A percentile compares a stretch with the other conserved stretches of the same genome.
Conservation (phyloP, 2,113 vertebrate species). For the Indicator maculatus region DNA sequence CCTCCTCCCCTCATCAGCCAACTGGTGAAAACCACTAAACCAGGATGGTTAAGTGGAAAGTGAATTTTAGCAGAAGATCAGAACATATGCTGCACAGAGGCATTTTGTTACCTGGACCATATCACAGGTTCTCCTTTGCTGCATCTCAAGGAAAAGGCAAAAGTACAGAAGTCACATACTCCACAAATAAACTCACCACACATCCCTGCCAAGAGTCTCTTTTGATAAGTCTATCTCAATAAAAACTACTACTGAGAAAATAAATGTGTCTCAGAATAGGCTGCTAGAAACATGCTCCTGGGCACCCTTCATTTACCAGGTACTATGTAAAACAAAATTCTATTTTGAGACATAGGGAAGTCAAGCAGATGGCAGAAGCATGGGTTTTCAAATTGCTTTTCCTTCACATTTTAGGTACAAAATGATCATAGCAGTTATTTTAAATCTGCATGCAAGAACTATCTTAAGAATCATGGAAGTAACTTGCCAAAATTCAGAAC, state of each 20-base stretch:
- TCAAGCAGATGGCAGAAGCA: constrained; percentile 2
- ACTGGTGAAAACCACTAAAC: neutral
- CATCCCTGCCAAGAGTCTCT: neutral
- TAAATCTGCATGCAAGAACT: neutral
- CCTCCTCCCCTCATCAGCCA: neutral
- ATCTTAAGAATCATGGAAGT: neutral
- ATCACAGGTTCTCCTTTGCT: neutral
- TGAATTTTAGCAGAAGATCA: neutral
- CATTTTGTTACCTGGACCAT: rapidly evolving
- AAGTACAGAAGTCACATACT: neutral
- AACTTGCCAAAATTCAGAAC: neutral
- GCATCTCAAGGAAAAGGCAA: neutral
- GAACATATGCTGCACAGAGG: rapidly evolving
- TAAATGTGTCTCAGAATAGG: neutral
- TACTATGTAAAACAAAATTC: neutral
- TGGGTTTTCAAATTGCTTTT: neutral
- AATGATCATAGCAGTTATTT: neutral
- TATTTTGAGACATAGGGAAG: constrained; percentile 1
- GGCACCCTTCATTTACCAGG: neutral
- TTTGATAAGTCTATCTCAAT: neutral
- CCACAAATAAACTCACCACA: neutral
- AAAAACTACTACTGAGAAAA: constrained; percentile 4
- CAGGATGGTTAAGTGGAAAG: neutral
- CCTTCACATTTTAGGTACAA: neutral
- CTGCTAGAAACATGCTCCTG: neutral